Conservation (phyloP, 2,113 vertebrate genomes). For the Xenopus laevis region DNA sequence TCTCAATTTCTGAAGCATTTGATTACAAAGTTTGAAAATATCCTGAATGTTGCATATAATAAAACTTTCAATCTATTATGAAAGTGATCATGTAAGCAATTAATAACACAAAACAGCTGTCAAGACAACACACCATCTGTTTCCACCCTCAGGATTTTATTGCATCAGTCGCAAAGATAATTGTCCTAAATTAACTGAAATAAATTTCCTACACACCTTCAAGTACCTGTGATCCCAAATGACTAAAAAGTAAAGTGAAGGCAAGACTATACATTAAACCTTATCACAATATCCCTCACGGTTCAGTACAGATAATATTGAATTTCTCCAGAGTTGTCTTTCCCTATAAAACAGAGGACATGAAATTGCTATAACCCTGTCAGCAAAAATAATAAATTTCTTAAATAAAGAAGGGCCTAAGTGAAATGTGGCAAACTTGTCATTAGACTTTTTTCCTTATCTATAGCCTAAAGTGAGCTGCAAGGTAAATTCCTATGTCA, state of each 20-base stretch:
- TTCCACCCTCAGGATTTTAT: constrained; percentile 5
- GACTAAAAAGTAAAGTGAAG: not conserved
- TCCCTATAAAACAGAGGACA: not conserved
- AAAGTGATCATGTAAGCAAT: constrained; percentile 4
- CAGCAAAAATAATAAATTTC: not conserved
- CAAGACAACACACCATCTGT: constrained; percentile 6
- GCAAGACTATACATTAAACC: not conserved
- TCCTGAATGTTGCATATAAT: not conserved
- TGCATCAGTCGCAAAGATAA: constrained; percentile 5
- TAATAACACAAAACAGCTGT: constrained; percentile 13
- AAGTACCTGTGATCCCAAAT: not conserved
- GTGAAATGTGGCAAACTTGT: not conserved
- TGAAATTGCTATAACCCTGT: not conserved
- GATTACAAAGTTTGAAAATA: not conserved
- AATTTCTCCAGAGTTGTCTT: not conserved
- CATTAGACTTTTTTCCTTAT: too few relatives aligned
- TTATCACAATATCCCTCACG: not conserved
- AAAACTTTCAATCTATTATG: not conserved
- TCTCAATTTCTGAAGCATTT: not conserved
- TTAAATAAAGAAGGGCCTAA: not conserved
- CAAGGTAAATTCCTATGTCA: too few relatives aligned
- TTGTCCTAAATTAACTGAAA: constrained; percentile 10
- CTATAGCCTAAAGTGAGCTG: too few relatives aligned
- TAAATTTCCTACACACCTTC: constrained; percentile 4
- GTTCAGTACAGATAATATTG: not conserved